phyloP scores from a whole-genome alignment of 2,113 vertebrate genomes.

The Vidua macroura region DNA sequence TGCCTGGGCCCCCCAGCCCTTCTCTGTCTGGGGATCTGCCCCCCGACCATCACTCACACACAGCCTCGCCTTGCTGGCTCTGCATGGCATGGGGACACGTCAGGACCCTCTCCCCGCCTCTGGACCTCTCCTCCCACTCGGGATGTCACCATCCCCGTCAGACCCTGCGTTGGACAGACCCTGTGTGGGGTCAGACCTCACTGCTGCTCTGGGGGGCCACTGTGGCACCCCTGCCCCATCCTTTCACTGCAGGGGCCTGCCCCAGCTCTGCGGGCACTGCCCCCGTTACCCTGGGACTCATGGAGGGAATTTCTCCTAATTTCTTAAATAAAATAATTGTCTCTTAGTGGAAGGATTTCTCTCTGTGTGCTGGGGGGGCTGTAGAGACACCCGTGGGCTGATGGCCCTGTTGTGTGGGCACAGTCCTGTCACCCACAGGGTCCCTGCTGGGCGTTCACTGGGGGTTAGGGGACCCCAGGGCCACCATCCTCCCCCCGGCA shows the following conservation, averaged over 20 bases:
- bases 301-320: not conserved
- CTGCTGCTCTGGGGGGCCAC: not conserved
- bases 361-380: not conserved
- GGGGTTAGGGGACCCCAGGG: not conserved
- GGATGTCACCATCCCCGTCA: not conserved
- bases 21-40: not conserved
- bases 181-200: not conserved
- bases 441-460: not conserved
- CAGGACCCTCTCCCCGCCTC: not conserved
- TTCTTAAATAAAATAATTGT: conserved; percentile 49
- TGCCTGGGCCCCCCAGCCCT: not conserved
- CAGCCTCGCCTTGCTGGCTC: not conserved
- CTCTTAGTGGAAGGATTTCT: not conserved
- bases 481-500: not conserved
- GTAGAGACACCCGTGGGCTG: accelerated
- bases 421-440: accelerated
- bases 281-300: not conserved
- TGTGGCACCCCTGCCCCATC: not conserved
- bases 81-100: accelerated
- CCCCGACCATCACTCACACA: not conserved
- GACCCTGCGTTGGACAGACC: not conserved
- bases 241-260: not conserved
- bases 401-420: accelerated
- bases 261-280: not conserved
- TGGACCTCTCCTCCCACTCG: not conserved